Evolutionary conservation across 2,888 invertebrate genomes (phyloP).

Genomic region (Ichneumoninae sp.): DNA sequence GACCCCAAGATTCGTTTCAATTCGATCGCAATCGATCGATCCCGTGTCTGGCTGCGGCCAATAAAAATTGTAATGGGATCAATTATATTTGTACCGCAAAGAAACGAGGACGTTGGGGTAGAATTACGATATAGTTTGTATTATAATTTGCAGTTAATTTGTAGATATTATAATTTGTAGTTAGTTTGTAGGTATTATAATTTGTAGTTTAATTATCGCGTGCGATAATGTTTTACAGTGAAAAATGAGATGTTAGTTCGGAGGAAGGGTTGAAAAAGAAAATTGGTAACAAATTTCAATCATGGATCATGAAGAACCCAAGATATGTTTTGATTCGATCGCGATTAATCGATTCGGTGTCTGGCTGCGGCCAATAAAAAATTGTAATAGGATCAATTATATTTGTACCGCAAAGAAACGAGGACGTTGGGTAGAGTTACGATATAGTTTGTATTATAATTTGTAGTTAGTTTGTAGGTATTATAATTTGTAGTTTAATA

Average conservation of each 20-base stretch:
- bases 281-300: too few relatives aligned
- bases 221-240: too few relatives aligned
- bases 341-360: neutral
- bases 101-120: constrained; percentile 4
- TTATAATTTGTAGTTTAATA: neutral
- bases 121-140: neutral
- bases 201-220: too few relatives aligned
- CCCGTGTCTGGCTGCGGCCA: neutral
- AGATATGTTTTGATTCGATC: neutral
- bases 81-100: constrained; percentile 11
- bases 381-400: constrained; percentile 27
- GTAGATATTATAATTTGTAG: neutral
- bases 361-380: neutral
- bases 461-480: neutral
- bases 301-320: too few relatives aligned
- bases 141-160: too few relatives aligned
- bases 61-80: constrained; percentile 25
- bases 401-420: constrained; percentile 3
- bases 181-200: too few relatives aligned
- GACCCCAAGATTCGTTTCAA: neutral
- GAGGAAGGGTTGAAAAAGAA: too few relatives aligned
- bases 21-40: neutral
- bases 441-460: neutral
- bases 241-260: too few relatives aligned
- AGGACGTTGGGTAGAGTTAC: neutral